phyloP scores from a whole-genome alignment of 2,797 vertebrate genomes.

The Coregonus suidteri region DNA sequence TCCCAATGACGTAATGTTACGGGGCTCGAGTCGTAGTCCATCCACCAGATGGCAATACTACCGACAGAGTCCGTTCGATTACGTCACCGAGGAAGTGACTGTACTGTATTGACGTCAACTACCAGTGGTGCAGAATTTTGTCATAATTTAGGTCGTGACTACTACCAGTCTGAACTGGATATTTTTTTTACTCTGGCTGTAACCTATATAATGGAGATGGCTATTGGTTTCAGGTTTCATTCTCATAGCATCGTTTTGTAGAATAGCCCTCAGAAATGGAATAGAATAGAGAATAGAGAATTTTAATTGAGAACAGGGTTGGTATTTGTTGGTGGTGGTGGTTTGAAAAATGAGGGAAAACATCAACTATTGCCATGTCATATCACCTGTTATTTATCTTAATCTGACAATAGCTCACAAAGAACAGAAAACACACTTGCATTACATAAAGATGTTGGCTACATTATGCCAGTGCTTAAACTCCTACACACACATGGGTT shows the following conservation, averaged over 20 bases:
- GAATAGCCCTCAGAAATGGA: too few species aligned
- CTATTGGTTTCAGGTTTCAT: background rate
- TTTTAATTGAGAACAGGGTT: too few species aligned
- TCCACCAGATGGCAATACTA: conserved; percentile 67
- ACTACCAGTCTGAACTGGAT: conserved; percentile 47
- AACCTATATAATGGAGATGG: background rate
- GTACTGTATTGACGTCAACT: conserved; percentile 64
- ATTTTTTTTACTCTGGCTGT: background rate
- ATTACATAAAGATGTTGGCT: too few species aligned
- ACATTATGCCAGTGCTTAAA: too few species aligned
- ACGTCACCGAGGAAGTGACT: conserved; percentile 64
- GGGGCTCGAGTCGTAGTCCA: conserved; percentile 36
- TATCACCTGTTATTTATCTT: too few species aligned
- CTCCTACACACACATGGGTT: too few species aligned
- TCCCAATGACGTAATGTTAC: conserved; percentile 59
- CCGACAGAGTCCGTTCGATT: conserved; percentile 39
- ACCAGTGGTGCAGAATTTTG: conserved; percentile 71
- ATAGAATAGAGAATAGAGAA: too few species aligned
- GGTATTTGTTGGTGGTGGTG: too few species aligned
- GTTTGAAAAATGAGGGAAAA: too few species aligned
- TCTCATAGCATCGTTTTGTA: background rate
- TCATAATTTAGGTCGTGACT: conserved; percentile 72
- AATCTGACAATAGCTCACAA: too few species aligned
- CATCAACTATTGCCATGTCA: too few species aligned
- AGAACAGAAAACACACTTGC: too few species aligned